Conservation (phyloP, 2,113 vertebrate genomes). For the Erythrolamprus reginae region DNA sequence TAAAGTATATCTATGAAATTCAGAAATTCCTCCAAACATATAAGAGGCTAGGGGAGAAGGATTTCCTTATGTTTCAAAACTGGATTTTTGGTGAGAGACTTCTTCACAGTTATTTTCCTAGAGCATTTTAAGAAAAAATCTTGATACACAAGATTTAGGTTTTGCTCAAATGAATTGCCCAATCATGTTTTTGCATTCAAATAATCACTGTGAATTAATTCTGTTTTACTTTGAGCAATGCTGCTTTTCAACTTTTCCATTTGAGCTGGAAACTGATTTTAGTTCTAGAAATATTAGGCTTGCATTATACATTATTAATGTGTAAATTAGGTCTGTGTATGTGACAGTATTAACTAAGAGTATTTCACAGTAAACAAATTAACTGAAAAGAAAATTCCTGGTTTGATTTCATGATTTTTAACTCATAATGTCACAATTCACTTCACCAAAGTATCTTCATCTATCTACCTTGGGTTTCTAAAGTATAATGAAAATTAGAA, state of each 20-base stretch:
- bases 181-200: neutral
- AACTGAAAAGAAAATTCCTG: too few species aligned
- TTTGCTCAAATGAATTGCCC: neutral
- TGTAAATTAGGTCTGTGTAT: neutral
- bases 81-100: neutral
- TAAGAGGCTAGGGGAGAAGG: neutral
- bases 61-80: neutral
- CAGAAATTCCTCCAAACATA: neutral
- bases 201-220: too few species aligned
- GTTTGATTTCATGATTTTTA: neutral
- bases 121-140: neutral
- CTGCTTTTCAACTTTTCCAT: neutral
- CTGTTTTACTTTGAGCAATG: neutral
- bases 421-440: neutral
- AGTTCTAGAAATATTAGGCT: neutral
- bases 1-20: neutral
- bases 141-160: neutral
- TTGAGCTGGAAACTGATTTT: neutral
- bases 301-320: neutral
- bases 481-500: neutral
- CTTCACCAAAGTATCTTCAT: neutral
- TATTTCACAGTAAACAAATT: neutral
- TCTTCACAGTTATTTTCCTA: neutral
- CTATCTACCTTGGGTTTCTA: neutral
- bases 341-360: neutral